Evolutionary conservation across 2,797 vertebrate species (phyloP).

Genomic region (Acridotheres tristis): DNA sequence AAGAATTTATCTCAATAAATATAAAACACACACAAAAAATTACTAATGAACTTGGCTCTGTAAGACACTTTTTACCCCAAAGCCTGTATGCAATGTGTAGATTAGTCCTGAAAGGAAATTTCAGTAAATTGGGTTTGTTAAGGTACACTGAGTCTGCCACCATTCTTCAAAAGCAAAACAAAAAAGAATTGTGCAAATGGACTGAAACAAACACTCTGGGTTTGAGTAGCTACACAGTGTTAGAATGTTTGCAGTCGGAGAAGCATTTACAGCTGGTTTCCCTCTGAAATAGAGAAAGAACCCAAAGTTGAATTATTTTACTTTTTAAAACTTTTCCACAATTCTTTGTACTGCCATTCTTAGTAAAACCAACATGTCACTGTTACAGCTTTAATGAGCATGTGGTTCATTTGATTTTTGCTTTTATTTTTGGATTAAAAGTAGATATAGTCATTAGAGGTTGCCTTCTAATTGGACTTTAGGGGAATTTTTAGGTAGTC

Average conservation of each 20-base stretch:
- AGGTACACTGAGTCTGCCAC: background rate
- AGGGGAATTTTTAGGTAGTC: background rate
- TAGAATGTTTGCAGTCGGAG: background rate
- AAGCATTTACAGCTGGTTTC: background rate
- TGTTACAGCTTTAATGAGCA: slow-evolving; percentile 13
- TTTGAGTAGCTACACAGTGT: background rate
- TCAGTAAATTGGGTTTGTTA: background rate
- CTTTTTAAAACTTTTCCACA: background rate
- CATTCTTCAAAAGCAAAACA: slow-evolving; percentile 27
- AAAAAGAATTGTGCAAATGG: background rate
- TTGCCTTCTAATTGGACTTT: slow-evolving; percentile 41
- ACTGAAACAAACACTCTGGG: background rate
- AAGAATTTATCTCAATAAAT: slow-evolving; percentile 10
- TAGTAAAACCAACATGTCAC: background rate
- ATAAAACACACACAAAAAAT: background rate
- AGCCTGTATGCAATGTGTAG: background rate
- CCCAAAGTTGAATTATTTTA: background rate
- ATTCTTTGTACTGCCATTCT: background rate
- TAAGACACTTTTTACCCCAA: background rate
- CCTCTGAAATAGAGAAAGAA: background rate
- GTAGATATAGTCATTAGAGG: slow-evolving; percentile 55
- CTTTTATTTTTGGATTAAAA: slow-evolving; percentile 58
- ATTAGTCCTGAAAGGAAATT: background rate
- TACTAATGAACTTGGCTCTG: background rate
- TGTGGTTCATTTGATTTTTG: slow-evolving; percentile 29